These are phyloP conservation scores for Danaus melanippus DNA, from an alignment of 1,140 invertebrate species.

Conservation along the genomic window DNA sequence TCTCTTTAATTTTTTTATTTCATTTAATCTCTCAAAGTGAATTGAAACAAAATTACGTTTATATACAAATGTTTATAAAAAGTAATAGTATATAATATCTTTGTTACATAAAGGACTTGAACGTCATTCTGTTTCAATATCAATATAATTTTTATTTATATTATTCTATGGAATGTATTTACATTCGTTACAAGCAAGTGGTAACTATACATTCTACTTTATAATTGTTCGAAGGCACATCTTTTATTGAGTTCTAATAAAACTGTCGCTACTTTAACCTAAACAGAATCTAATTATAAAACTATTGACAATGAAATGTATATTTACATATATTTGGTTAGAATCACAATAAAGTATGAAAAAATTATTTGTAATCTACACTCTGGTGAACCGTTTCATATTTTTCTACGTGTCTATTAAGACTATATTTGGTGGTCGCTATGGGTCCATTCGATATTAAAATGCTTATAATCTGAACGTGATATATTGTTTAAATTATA, in stretches of 20 bases:
- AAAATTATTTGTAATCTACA: constrained; percentile 53
- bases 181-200: constrained; percentile 43
- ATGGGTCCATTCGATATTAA: constrained; percentile 3
- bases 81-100: neutral
- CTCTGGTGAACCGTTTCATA: constrained; percentile 15
- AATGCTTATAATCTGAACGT: constrained; percentile 12
- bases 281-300: too few relatives aligned
- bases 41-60: constrained; percentile 1
- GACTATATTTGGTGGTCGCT: constrained; percentile 20
- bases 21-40: too few relatives aligned
- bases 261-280: too few relatives aligned
- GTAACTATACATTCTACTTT: constrained; percentile 46
- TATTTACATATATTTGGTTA: constrained; percentile 61
- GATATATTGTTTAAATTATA: neutral
- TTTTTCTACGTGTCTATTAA: too few relatives aligned
- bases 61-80: constrained; percentile 3
- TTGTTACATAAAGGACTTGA: too few relatives aligned
- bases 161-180: constrained; percentile 36
- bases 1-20: too few relatives aligned
- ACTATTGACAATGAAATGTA: constrained; percentile 9
- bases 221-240: constrained; percentile 66
- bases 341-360: constrained; percentile 61
- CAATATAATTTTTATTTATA: too few relatives aligned
- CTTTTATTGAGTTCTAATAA: constrained; percentile 27
- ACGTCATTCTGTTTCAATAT: too few relatives aligned